Base-by-base conservation (phyloP, 2,888 invertebrate species). In the Gandaritis pyraliata region DNA sequence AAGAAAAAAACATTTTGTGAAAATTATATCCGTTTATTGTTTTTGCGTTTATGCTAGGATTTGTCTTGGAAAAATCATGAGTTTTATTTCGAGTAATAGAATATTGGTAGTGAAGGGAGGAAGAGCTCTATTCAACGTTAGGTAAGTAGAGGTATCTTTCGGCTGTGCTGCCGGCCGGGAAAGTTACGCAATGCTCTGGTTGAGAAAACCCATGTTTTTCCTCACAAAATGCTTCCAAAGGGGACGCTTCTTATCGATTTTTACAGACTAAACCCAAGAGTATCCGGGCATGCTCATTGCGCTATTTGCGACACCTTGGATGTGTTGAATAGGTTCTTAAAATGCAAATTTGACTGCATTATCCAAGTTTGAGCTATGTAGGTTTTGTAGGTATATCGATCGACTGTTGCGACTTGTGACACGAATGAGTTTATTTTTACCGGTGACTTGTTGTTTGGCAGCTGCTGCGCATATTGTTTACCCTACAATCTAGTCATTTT, bases 121-220 rank as follows among this genome's bases (percentile, higher is more conserved):
- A 52, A 85, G 86, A 58, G 81, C 83, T 57, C 71, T 88, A 71
- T 69, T 76, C 62, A 86, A 77, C 74, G 77, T 82, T 68, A 90
- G 90, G 90, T 91, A 74, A 83, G 85, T 60, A 58, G 64, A 8
- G 33, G 10, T 33, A 49, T 45, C 39, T 12, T 66, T 68, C 82
- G 80, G 82, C 80, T n/a, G 51, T 47, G 36, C 13, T 66, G 68
- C 81, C 81, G 82, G 81, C 72, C 63, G 66, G 61, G 72, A 88
- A 65, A 60, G 72, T 90, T 90, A 90, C 87, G 90, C 90, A 90
- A 91, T 77, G 30, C 47, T 12, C 39, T 49, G 53, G 43, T 13
- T 12, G 30, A n/a, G n/a, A 33, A 48, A 64, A 43, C 58, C 48
- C 64, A 64, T 62, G n/a, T 65, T 47, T 41, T 10, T 55, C 54